Base-by-base conservation (phyloP, 2,888 invertebrate genomes). In the Drosophila macrospina region DNA sequence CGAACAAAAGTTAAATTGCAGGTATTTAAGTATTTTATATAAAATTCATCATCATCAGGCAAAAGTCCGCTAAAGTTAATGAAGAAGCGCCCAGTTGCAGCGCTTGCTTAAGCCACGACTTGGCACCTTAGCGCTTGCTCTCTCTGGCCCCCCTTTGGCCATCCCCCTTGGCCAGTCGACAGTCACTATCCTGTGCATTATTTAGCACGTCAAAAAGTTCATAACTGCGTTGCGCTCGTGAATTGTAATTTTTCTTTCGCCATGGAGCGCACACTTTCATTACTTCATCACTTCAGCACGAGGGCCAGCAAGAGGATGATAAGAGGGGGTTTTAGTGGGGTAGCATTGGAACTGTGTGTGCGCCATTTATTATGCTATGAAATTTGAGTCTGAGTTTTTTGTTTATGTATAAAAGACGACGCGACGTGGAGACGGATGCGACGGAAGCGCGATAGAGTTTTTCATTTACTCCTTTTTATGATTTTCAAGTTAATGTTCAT, bases 11-110 rank as follows among this genome's bases (percentile, higher is more conserved):
- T 90, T 90, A 89, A 90, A 90, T 90, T 89, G 87, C 89, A 84
- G 90, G 90, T 90, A 90, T 90, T 90, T 90, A 90, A 90, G 88
- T 75, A 83, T 90, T 90, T 90, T 88, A 90, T 90, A 84, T 84
- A 84, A 83, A 83, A 83, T 83, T 83, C 83, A 86, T 83, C 83
- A 83, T 83, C 86, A 86, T 83, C 86, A 83, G 74, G 74, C 74
- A n/a, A n/a, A n/a, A n/a, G 59, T 57, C 39, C 76, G 69, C 57
- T 56, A 51, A 56, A 86, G 74, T 81, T 86, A 86, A 83, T 86
- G 72, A 86, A 86, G 80, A 71, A 69, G n/a, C n/a, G n/a, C n/a
- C n/a, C n/a, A n/a, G n/a, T n/a, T n/a, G n/a, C n/a, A n/a, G n/a
- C n/a, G n/a, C n/a, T n/a, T n/a, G n/a, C n/a, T n/a, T n/a, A n/a